phyloP scores from a whole-genome alignment of 2,113 vertebrate species.

The Petrocephalus microphthalmus region DNA sequence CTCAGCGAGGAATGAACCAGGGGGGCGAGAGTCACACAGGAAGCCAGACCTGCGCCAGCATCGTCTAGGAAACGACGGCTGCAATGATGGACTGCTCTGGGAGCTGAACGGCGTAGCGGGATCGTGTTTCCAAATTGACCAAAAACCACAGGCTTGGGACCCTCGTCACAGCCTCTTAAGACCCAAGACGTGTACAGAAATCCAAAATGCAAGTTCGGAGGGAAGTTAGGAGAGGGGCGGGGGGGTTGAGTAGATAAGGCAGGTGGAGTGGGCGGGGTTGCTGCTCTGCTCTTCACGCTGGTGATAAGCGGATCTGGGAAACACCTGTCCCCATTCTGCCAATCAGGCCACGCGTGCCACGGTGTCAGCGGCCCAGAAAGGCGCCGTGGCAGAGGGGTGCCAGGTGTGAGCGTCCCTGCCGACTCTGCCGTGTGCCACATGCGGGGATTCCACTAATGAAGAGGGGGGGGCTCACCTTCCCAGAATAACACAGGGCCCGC shows the following conservation, averaged over 20 bases:
- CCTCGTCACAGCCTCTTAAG: not conserved
- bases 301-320: not conserved
- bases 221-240: not conserved
- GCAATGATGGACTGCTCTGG: not conserved
- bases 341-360: constrained; percentile 14
- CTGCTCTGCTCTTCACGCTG: not conserved
- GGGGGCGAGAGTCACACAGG: not conserved
- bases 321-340: constrained; percentile 33
- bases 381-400: not conserved
- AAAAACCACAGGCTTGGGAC: not conserved
- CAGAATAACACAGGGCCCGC: not conserved
- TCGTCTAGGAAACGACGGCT: not conserved
- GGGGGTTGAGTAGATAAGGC: not conserved
- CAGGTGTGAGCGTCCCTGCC: not conserved
- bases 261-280: not conserved
- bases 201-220: not conserved
- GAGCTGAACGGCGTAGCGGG: not conserved
- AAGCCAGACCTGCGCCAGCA: not conserved
- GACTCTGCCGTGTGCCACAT: not conserved
- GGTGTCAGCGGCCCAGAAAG: constrained; percentile 23
- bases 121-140: not conserved
- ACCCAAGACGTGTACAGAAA: not conserved
- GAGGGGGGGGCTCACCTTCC: not conserved
- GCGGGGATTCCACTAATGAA: not conserved
- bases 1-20: not conserved